Evolutionary conservation across 2,113 vertebrate species (phyloP).

Genomic region (Elanus axillaris): DNA sequence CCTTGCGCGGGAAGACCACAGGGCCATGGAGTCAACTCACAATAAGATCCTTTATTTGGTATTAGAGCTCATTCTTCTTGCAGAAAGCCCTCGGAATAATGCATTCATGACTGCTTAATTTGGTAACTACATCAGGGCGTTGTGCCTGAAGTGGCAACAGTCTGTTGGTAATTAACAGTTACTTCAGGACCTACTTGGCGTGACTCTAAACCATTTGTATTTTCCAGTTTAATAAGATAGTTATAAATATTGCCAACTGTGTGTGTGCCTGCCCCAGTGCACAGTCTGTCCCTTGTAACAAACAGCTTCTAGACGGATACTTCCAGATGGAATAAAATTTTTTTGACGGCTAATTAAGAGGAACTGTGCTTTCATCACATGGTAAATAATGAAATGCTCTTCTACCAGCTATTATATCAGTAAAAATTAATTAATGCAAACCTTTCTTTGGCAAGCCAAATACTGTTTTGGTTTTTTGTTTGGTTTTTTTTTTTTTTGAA

Average conservation of each 20-base stretch:
- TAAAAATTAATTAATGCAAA: constrained; percentile 5
- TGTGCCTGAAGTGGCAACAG: background rate
- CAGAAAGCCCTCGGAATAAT: constrained; percentile 13
- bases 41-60: constrained; percentile 23
- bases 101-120: background rate
- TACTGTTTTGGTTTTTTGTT: background rate
- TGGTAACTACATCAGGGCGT: background rate
- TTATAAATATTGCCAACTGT: background rate
- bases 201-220: background rate
- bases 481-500: background rate
- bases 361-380: background rate
- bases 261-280: background rate
- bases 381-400: constrained; percentile 22
- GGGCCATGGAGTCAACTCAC: background rate
- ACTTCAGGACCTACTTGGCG: background rate
- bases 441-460: background rate
- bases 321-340: background rate
- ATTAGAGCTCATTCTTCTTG: background rate
- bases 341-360: constrained; percentile 36
- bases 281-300: background rate
- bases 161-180: constrained; percentile 30
- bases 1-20: background rate
- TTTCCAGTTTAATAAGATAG: background rate
- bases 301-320: constrained; percentile 5
- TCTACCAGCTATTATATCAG: background rate